Evolutionary conservation across 2,113 vertebrate genomes (phyloP).

Genomic region (Bostrychus sinensis): DNA sequence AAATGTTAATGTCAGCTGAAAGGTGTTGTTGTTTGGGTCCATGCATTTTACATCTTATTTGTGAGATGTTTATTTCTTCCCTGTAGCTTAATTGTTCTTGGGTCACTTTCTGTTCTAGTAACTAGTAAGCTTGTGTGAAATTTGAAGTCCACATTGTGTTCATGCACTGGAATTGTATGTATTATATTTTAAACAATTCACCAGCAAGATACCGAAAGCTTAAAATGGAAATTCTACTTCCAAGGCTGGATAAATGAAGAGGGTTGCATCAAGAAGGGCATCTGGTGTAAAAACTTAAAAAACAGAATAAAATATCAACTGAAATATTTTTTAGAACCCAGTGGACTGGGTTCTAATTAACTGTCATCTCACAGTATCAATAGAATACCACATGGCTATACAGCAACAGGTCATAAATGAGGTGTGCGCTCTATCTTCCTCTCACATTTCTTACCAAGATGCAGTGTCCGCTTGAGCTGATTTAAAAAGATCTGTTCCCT

Average conservation of each 20-base stretch:
- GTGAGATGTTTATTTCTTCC: background rate
- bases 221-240: no score
- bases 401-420: background rate
- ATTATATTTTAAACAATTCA: background rate
- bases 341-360: no score
- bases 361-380: no score
- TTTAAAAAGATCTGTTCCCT: background rate
- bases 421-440: background rate
- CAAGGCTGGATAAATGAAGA: no score
- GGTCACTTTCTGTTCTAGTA: background rate
- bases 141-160: background rate
- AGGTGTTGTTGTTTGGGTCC: background rate
- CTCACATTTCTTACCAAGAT: no score
- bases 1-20: background rate
- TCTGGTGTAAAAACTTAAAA: no score
- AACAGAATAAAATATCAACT: no score
- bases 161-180: background rate
- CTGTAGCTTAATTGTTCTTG: background rate
- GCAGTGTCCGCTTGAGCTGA: background rate
- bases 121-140: background rate
- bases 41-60: background rate
- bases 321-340: no score
- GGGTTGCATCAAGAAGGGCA: no score
- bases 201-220: no score
- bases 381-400: no score